Conservation (phyloP, 2,113 vertebrate species). For the Rhea americana region DNA sequence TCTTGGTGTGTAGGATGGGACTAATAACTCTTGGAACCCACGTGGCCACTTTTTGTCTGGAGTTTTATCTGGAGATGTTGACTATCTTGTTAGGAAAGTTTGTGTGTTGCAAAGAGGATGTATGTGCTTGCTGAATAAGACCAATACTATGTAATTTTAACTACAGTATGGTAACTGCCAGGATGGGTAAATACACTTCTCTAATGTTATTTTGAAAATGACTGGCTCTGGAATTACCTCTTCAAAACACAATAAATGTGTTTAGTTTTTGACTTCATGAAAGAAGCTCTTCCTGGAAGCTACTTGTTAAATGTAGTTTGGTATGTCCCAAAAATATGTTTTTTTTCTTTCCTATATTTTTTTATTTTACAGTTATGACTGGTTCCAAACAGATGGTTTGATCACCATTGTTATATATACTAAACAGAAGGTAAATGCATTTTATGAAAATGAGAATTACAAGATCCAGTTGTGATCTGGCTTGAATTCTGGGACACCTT, state of each 20-base stretch:
- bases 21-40: neutral
- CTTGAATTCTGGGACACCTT: neutral
- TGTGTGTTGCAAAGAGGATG: neutral
- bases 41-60: neutral
- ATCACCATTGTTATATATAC: constrained; percentile 89
- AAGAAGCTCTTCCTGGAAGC: neutral
- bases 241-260: neutral
- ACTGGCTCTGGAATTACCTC: neutral
- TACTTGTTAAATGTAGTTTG: neutral
- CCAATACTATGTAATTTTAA: neutral
- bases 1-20: neutral
- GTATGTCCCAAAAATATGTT: neutral
- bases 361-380: constrained; percentile 87
- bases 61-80: neutral
- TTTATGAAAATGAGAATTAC: neutral
- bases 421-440: constrained; percentile 80
- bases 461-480: neutral
- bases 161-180: neutral
- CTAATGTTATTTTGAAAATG: neutral
- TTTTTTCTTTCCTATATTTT: neutral
- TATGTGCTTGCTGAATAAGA: neutral
- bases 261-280: neutral
- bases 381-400: constrained; percentile 91
- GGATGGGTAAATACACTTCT: neutral
- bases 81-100: neutral